These are phyloP conservation scores for Diloba caeruleocephala DNA, from an alignment of 2,888 invertebrate genomes.

Conservation along the genomic window DNA sequence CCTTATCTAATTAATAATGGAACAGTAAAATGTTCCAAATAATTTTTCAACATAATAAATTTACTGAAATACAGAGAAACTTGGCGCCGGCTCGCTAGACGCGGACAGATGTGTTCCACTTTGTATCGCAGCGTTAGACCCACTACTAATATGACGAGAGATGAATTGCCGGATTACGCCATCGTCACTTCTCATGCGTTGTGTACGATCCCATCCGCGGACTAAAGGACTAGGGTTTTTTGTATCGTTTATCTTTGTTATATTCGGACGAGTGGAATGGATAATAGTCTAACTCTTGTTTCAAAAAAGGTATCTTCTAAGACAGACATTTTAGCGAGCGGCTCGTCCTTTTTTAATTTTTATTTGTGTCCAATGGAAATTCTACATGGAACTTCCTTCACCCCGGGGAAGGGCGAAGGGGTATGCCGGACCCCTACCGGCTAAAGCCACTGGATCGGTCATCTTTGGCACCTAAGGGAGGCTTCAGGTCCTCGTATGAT, in stretches of 20 bases:
- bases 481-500: no score
- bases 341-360: no score
- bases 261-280: conserved; percentile 1
- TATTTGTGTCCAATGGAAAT: no score
- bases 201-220: conserved; percentile 24
- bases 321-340: no score
- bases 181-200: conserved; percentile 64
- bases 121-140: conserved; percentile 74
- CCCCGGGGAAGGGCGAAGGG: no score
- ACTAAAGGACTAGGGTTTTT: conserved; percentile 31
- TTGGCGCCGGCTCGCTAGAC: conserved; percentile 53
- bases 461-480: no score
- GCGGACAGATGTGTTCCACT: conserved; percentile 70
- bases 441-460: no score
- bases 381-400: no score
- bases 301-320: no score
- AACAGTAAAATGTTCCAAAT: background rate
- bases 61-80: conserved; percentile 33
- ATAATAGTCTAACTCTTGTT: conserved; percentile 13
- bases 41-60: conserved; percentile 10
- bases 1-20: background rate
- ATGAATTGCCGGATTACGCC: conserved; percentile 76
- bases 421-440: no score
- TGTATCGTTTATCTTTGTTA: conserved; percentile 46
- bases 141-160: conserved; percentile 80